phyloP scores from a whole-genome alignment of 2,797 vertebrate species.

The Xenopus petersii region DNA sequence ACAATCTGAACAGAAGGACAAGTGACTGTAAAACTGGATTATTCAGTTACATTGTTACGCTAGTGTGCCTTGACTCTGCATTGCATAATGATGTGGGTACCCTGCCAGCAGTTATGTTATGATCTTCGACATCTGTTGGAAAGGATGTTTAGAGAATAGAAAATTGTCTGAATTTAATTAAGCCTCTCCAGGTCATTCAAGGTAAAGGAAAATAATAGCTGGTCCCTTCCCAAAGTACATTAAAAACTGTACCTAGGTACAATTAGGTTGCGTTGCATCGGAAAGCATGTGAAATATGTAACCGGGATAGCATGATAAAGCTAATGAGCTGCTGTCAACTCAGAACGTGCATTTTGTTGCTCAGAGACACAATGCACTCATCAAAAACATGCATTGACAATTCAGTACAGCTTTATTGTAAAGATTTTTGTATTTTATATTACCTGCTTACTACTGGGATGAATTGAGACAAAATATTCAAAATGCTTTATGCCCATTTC shows the following conservation, averaged over 20 bases:
- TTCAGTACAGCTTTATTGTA: slow-evolving; percentile 16
- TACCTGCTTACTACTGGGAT: background rate
- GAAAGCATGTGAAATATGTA: slow-evolving; percentile 6
- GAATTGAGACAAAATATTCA: slow-evolving; percentile 3
- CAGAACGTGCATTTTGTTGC: slow-evolving; percentile 30
- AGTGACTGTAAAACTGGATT: background rate
- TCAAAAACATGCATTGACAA: slow-evolving; percentile 24
- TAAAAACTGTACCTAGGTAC: slow-evolving; percentile 14
- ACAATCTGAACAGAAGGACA: too few species aligned
- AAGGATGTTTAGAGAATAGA: slow-evolving; percentile 23
- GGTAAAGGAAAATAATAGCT: slow-evolving; percentile 38
- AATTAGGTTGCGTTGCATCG: slow-evolving; percentile 25
- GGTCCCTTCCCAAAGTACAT: slow-evolving; percentile 15
- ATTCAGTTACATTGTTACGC: background rate
- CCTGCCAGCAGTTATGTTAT: slow-evolving; percentile 4
- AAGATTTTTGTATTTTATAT: slow-evolving; percentile 2
- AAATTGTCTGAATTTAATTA: slow-evolving; percentile 22
- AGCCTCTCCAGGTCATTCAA: slow-evolving; percentile 19
- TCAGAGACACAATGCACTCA: slow-evolving; percentile 13
- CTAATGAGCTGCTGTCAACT: slow-evolving; percentile 12
- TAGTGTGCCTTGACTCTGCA: background rate
- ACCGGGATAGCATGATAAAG: background rate
- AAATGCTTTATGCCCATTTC: slow-evolving; percentile 28
- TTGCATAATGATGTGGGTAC: background rate
- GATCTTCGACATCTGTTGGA: slow-evolving; percentile 25